Evolutionary conservation across 1,140 invertebrate species (phyloP), one percentile per base, ranked within the genome.

Genomic region (Drosophila athabasca): DNA sequence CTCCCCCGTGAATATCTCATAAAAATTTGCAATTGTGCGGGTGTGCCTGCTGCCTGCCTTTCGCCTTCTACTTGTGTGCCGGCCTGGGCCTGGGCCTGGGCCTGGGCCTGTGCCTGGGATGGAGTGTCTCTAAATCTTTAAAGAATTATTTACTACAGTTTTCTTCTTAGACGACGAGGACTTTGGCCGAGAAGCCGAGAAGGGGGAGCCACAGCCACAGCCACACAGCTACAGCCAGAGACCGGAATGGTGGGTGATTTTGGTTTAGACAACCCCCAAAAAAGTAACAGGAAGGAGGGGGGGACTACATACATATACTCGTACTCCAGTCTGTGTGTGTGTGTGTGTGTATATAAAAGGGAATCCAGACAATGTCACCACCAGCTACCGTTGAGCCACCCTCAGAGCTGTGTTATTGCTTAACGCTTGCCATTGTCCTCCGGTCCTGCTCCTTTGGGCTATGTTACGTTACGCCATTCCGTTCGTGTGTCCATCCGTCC

Each of bases 111-210:
- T n/a, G 17, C 17, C 17, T 19, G 17, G 13, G 29, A 35, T 48
- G 62, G 62, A 67, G 82, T 87, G 82, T 87, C 83, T 87, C 78
- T 87, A 87, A 87, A 87, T 87, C 82, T 87, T 87, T 87, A 87
- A 87, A 87, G 82, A 87, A 87, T 87, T 87, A 87, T 87, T 88
- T 87, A 87, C 83, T 87, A 85, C 82, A 84, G 51, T 85, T 80
- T 69, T 74, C 75, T 57, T 61, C 52, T 65, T 51, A 59, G 76
- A 74, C 64, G 58, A 51, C 52, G 65, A 39, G 11, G 11, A 39
- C 35, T 39, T 39, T 39, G 35, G 11, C 35, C 11, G 4, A 39
- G 13, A 4, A 11, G 11, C 35, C 11, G 4, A 13, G 13, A 4
- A 11, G 9, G 35, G 35, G 35, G 11, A 8, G 35, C 5, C 24